These are phyloP conservation scores for Amphimedon queenslandica DNA, from an alignment of 37 sponge, comb jelly and placozoan genomes.

Conservation along the genomic window DNA sequence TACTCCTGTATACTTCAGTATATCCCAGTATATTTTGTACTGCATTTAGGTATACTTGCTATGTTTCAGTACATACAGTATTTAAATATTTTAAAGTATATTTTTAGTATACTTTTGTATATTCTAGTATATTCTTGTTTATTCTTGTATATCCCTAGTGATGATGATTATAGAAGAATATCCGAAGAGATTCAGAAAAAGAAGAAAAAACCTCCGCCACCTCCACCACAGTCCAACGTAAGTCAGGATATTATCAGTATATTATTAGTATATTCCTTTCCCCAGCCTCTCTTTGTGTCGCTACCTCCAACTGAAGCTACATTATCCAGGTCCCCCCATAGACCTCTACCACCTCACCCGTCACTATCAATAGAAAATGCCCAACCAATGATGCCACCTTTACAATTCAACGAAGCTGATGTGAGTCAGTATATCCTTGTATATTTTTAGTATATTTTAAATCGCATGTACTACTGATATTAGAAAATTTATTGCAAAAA, in stretches of 20 bases:
- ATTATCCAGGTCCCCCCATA: no score
- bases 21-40: not conserved
- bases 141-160: not conserved
- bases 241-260: not conserved
- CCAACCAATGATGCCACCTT: no score
- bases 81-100: not conserved
- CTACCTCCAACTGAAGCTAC: not conserved
- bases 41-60: not conserved
- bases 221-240: not conserved
- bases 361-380: no score
- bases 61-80: not conserved
- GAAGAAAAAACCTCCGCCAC: constrained; percentile 11
- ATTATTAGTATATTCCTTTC: not conserved
- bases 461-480: no score
- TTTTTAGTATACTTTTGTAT: not conserved
- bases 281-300: not conserved
- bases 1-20: no score
- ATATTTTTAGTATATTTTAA: no score
- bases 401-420: no score
- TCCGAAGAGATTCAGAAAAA: constrained; percentile 25
- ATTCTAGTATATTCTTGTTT: no score
- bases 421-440: no score
- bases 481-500: no score
- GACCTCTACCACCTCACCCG: no score
- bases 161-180: constrained; percentile 51